phyloP scores from a whole-genome alignment of 2,888 invertebrate genomes.

The Amaurobius ferox region DNA sequence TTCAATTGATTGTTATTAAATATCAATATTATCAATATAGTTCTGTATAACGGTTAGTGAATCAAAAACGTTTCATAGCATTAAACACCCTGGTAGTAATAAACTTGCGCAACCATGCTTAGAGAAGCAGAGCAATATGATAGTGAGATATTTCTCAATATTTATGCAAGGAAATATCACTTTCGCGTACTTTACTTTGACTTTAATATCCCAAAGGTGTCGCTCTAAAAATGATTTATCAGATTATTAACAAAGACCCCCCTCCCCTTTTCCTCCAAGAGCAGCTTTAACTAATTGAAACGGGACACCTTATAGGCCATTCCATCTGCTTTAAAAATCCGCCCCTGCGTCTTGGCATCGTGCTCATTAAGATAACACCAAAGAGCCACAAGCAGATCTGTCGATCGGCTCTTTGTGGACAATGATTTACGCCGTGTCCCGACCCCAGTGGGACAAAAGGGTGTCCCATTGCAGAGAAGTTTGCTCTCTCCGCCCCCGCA shows the following conservation, averaged over 20 bases:
- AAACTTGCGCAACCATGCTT: too few relatives aligned
- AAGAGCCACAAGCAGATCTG: conserved; percentile 64
- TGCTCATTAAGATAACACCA: conserved; percentile 54
- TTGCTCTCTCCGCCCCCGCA: conserved; percentile 22
- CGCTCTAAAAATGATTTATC: conserved; percentile 7
- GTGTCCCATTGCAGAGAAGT: conserved; percentile 28
- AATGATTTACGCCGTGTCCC: conserved; percentile 61
- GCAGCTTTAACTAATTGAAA: conserved; percentile 45
- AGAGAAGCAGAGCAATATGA: not conserved
- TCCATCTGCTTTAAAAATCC: conserved; percentile 57
- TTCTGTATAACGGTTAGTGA: too few relatives aligned
- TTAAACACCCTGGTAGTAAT: too few relatives aligned
- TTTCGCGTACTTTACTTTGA: not conserved
- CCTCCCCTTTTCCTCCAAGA: not conserved
- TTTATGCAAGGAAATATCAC: conserved; percentile 8
- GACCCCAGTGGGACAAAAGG: conserved; percentile 29
- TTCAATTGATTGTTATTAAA: too few relatives aligned
- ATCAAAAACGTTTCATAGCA: too few relatives aligned
- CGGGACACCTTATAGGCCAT: conserved; percentile 12
- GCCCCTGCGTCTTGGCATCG: conserved; percentile 5
- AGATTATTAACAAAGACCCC: not conserved
- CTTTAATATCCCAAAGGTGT: conserved; percentile 1
- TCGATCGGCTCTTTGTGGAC: conserved; percentile 42
- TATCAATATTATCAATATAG: too few relatives aligned
- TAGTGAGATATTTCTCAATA: not conserved